phyloP scores from a whole-genome alignment of 2,888 invertebrate genomes.

The Gari tellinella region DNA sequence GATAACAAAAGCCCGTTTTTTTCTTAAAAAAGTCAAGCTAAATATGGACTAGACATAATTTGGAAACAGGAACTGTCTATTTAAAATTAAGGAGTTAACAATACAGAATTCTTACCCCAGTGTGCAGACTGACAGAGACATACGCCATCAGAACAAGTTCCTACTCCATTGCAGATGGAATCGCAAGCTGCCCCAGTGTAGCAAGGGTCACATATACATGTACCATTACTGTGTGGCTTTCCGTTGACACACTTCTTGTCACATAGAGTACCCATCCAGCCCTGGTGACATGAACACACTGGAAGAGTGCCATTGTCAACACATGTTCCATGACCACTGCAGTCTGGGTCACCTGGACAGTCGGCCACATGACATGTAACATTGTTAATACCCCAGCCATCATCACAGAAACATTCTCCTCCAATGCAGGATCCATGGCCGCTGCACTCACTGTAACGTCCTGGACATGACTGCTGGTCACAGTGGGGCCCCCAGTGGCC shows the following conservation, averaged over 20 bases:
- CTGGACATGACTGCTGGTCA: conserved; percentile 68
- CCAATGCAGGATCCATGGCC: conserved; percentile 67
- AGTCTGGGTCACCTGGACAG: conserved; percentile 63
- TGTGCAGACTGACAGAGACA: conserved; percentile 69
- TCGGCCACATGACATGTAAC: conserved; percentile 63
- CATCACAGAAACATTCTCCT: conserved; percentile 64
- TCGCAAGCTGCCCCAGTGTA: conserved; percentile 71
- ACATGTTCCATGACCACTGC: conserved; percentile 64
- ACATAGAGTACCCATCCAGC: conserved; percentile 69
- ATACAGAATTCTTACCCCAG: conserved; percentile 69
- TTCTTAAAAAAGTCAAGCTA: too few species aligned
- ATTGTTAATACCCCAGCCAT: conserved; percentile 66
- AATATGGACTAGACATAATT: too few species aligned
- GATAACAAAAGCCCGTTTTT: too few species aligned
- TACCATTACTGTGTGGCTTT: conserved; percentile 36
- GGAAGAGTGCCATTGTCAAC: conserved; percentile 63
- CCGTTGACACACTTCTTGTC: conserved; percentile 68
- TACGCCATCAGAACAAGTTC: conserved; percentile 61
- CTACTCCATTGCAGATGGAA: conserved; percentile 64
- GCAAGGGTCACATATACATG: conserved; percentile 70
- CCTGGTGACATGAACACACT: conserved; percentile 64
- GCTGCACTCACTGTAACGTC: conserved; percentile 63
- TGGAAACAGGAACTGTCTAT: too few species aligned
- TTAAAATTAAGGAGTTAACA: neutral
- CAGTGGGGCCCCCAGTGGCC: conserved; percentile 69